Conservation (phyloP, 2,888 invertebrate species). For the Coleophora flavipennella region DNA sequence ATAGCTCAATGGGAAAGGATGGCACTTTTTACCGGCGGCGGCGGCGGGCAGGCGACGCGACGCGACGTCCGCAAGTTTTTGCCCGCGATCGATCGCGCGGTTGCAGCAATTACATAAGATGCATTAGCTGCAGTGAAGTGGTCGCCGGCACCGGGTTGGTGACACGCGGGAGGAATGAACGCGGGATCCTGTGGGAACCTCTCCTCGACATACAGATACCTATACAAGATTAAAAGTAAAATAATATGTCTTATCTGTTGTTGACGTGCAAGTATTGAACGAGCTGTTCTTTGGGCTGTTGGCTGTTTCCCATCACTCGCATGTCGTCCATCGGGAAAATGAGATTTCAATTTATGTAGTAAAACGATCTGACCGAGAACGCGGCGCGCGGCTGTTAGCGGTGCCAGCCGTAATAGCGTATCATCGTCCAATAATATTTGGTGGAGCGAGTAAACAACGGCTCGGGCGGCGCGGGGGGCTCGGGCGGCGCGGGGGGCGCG, state of each 20-base stretch:
- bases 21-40: conserved; percentile 17
- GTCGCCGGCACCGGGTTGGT: too few relatives aligned
- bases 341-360: too few relatives aligned
- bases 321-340: too few relatives aligned
- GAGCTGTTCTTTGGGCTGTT: too few relatives aligned
- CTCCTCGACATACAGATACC: not conserved
- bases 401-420: conserved; percentile 32
- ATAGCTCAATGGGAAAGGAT: conserved; percentile 22
- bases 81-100: conserved; percentile 9
- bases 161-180: not conserved
- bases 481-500: too few relatives aligned
- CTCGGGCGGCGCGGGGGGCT: too few relatives aligned
- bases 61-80: conserved; percentile 6
- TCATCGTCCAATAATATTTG: conserved; percentile 58
- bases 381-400: not conserved
- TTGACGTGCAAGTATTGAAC: too few relatives aligned
- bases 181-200: conserved; percentile 5
- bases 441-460: conserved; percentile 5
- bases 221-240: too few relatives aligned
- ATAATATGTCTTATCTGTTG: too few relatives aligned
- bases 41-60: conserved; percentile 14
- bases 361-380: not conserved
- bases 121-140: too few relatives aligned
- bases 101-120: conserved; percentile 21
- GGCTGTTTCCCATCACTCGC: too few relatives aligned